Base-by-base conservation (phyloP, 2,113 vertebrate species). In the Rhizomys pruinosus region DNA sequence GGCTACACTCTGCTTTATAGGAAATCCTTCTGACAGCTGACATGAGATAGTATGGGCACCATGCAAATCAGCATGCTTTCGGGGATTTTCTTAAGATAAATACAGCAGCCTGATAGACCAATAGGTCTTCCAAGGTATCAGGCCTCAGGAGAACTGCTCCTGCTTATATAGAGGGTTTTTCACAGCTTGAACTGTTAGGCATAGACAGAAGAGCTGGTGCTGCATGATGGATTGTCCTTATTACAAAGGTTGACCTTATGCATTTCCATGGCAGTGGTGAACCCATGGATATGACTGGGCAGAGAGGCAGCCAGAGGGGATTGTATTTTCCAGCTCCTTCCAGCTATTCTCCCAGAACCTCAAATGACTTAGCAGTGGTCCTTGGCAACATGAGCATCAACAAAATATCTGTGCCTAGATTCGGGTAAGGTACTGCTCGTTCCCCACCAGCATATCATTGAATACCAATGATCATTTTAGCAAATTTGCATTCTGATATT, bases 1-100 rank as follows among this genome's bases (percentile, higher is more conserved):
- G 22, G 27, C 11, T 63, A 3, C 37, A 61, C 0, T 39, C 32
- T 42, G 6, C 16, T 73, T 59, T 34, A 44, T 2, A 86, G 88
- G 61, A 55, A 15, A 32, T 73, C 19, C 1, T 82, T 87, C 74
- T 73, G 44, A 85, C 5, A 93, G 64, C 59, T 90, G 61, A 37
- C 34, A 27, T 72, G 39, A 32, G 37, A 19, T 29, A 27, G 8
- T 20, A 11, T 52, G 42, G 77, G 47, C 34, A 64, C 63, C 72
- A 63, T 89, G 42, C 78, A 91, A 89, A 73, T 76, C 52, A 76
- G 20, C 59, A 74, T 0, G 22, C 73, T 55, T 93, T 61, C 61
- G 34, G 68, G 39, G 52, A 37, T 93, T 88, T 93, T 91, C 63
- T 90, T 89, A 93, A 79, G 59, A 95, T 94, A 78, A 94, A 90